Evolutionary conservation across 2,888 invertebrate genomes (phyloP), one percentile per base, ranked within the genome.

Genomic region (Mimumesa dahlbomi): DNA sequence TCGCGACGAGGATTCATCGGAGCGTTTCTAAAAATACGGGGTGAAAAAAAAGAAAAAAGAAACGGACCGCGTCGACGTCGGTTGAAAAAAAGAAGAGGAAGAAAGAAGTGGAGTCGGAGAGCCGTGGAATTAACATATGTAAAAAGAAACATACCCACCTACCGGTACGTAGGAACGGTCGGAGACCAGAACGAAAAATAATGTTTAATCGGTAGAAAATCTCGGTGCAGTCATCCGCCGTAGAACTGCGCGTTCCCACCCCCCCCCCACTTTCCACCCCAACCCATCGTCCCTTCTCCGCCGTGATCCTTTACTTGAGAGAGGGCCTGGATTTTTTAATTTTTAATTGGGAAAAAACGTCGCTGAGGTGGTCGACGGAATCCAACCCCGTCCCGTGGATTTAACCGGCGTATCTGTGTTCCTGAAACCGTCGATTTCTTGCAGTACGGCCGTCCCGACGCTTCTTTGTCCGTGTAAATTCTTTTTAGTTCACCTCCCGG

Each of bases 301-400:
- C 36, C 52, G 59, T 61, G 79, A 72, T 72, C 77, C 79, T 70
- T 82, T 82, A 68, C 72, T 76, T 74, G 78, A 75, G 62, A 66
- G 68, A 66, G 77, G 81, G 75, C 77, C 69, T 78, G 82, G 82
- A 5, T 83, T 86, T 88, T 88, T 87, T 87, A 87, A 87, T 88
- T 88, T 89, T 89, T 88, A 88, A 89, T 89, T 89, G 87, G 88
- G 82, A 87, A 85, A 88, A 86, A 85, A 82, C 80, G 81, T 80
- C 81, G 80, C 67, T 58, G 80, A 80, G 80, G 81, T 65, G 80
- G 81, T 75, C 73, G 70, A 56, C 67, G 78, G 64, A 62, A 80
- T 75, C 67, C 67, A 40, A 22, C 46, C 34, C 40, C 16, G 21
- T 38, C 49, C 58, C 58, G 16, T 36, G 66, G 46, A 77, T 76